Conservation (phyloP, 37 sponge, comb jelly and placozoan species). For the Halichondria panicea region DNA sequence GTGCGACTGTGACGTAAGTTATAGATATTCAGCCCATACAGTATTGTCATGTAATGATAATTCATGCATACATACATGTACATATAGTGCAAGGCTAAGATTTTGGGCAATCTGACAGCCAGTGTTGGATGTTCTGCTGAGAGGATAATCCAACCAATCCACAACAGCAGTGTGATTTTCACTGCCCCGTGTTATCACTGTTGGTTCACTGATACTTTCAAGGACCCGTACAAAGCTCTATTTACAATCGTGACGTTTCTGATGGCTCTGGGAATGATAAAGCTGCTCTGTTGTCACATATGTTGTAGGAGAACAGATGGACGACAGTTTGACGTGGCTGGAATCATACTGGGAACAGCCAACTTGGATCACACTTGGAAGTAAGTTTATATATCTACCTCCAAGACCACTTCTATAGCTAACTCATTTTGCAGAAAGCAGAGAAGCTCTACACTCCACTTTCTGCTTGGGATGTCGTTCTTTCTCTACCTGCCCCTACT, state of each 20-base stretch:
- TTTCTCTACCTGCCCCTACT: constrained; percentile 80
- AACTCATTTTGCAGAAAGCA: constrained; percentile 42
- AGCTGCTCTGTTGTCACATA: constrained; percentile 62
- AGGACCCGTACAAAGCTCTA: constrained; percentile 43
- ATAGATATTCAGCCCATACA: background rate
- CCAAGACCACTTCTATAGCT: background rate
- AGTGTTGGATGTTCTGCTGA: constrained; percentile 9
- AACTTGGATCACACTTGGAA: constrained; percentile 51
- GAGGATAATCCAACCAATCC: background rate
- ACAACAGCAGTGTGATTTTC: background rate
- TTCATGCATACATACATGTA: background rate
- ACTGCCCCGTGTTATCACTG: constrained; percentile 66
- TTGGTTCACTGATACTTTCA: constrained; percentile 74
- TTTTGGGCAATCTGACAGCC: background rate
- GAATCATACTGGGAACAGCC: constrained; percentile 69
- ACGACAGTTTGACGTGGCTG: constrained; percentile 67
- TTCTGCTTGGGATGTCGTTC: constrained; percentile 78
- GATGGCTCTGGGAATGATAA: constrained; percentile 69
- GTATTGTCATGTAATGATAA: background rate
- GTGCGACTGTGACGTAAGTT: constrained; percentile 67
- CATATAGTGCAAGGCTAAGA: constrained; percentile 12
- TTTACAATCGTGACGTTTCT: constrained; percentile 38
- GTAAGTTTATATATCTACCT: constrained; percentile 18
- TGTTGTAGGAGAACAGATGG: constrained; percentile 74
- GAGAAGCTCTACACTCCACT: constrained; percentile 67